Conservation (phyloP, 2,797 vertebrate species). For the Orestias chungarensis region DNA sequence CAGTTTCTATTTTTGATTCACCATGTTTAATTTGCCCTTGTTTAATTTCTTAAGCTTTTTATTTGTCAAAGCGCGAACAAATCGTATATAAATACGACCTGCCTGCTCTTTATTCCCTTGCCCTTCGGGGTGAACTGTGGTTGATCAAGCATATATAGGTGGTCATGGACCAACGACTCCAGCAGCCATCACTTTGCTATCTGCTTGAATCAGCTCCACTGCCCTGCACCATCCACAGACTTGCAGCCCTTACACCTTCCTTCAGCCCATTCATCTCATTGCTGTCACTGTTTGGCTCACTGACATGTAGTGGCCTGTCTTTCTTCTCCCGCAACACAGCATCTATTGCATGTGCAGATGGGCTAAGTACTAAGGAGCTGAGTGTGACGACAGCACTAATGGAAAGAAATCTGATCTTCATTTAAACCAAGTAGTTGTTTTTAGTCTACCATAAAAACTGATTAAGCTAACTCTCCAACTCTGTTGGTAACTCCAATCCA, state of each 20-base stretch:
- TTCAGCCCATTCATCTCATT: conserved; percentile 44
- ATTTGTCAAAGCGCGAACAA: conserved; percentile 9
- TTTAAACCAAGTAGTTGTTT: conserved; percentile 26
- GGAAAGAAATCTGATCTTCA: conserved; percentile 29
- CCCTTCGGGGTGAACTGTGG: conserved; percentile 46
- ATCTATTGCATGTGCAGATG: conserved; percentile 34
- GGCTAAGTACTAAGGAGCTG: conserved; percentile 35
- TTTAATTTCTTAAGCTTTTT: neutral
- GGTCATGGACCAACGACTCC: conserved; percentile 68
- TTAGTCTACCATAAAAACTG: neutral
- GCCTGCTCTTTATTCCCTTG: conserved; percentile 24
- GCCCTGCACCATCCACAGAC: conserved; percentile 45
- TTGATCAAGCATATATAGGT: conserved; percentile 64
- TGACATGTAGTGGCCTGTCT: conserved; percentile 26
- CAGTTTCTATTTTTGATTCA: neutral
- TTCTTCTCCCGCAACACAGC: conserved; percentile 26
- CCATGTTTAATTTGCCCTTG: neutral
- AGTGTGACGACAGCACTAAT: conserved; percentile 36
- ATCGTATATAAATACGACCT: conserved; percentile 18
- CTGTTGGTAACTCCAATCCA: neutral
- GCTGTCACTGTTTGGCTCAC: conserved; percentile 39
- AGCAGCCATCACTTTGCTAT: conserved; percentile 66
- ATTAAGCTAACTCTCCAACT: conserved; percentile 1
- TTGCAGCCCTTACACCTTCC: conserved; percentile 42
- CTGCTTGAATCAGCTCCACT: conserved; percentile 62